Conservation (phyloP, 2,888 invertebrate species). For the Parapristionchus giblindavisi region DNA sequence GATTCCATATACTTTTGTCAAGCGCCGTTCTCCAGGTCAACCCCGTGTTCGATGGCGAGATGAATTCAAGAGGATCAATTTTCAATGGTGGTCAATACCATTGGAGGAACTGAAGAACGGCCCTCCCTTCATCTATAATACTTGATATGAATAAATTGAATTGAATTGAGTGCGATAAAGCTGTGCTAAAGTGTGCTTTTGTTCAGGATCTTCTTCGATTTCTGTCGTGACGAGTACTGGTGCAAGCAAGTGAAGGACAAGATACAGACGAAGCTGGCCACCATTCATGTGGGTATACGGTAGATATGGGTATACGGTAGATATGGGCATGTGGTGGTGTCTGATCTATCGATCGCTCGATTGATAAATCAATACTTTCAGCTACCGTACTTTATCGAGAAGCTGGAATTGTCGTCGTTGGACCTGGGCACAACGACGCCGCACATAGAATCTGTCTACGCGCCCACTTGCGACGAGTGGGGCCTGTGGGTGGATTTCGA, state of each 20-base stretch:
- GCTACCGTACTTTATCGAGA: conserved; percentile 88
- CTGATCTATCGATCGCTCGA: neutral
- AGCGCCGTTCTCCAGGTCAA: too few species aligned
- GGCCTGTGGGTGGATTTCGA: conserved; percentile 90
- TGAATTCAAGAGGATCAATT: too few species aligned
- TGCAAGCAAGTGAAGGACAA: conserved; percentile 79
- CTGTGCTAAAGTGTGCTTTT: too few species aligned
- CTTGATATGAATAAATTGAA: too few species aligned
- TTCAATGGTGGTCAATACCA: too few species aligned
- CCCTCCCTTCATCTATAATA: too few species aligned
- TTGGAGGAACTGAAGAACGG: too few species aligned
- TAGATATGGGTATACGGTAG: neutral
- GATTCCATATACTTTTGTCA: too few species aligned
- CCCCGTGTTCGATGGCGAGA: too few species aligned
- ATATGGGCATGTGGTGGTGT: neutral
- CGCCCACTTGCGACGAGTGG: conserved; percentile 80
- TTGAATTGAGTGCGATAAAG: too few species aligned
- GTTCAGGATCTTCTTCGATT: conserved; percentile 81
- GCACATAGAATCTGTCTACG: conserved; percentile 65
- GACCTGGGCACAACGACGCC: conserved; percentile 65
- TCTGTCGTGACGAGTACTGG: conserved; percentile 80
- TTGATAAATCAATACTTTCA: conserved; percentile 63
- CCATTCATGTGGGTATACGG: conserved; percentile 78
- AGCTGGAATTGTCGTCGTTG: conserved; percentile 76
- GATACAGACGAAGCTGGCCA: conserved; percentile 85